These are phyloP conservation scores for Pristiophorus japonicus DNA, from an alignment of 2,113 vertebrate species.

Conservation along the genomic window DNA sequence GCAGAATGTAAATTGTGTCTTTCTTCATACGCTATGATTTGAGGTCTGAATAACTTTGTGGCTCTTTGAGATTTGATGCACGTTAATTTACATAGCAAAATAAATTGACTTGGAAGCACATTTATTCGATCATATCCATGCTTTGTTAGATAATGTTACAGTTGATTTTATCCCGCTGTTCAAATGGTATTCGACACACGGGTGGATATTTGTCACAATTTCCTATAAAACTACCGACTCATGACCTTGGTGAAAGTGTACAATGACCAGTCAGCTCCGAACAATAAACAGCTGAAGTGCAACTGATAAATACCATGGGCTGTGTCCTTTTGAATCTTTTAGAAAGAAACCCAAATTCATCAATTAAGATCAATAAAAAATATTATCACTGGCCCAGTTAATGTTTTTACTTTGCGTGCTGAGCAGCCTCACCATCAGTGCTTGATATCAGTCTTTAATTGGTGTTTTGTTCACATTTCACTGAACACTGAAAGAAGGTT, in stretches of 20 bases:
- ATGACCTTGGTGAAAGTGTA: neutral
- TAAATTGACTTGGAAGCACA: neutral
- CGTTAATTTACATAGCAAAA: neutral
- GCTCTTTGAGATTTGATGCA: neutral
- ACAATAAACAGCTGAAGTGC: neutral
- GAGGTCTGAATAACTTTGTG: neutral
- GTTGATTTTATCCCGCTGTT: neutral
- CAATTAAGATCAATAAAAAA: neutral
- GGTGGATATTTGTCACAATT: neutral
- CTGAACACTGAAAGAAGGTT: neutral
- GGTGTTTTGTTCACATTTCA: neutral
- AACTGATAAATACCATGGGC: neutral
- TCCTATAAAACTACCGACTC: neutral
- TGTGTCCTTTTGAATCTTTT: neutral
- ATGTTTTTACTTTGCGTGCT: neutral
- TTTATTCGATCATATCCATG: too few species aligned
- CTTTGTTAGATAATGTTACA: neutral
- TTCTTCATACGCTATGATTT: too few species aligned
- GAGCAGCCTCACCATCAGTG: neutral
- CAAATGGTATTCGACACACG: neutral
- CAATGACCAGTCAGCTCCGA: neutral
- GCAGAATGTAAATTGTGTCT: neutral
- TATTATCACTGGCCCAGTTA: neutral
- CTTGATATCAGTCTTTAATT: neutral
- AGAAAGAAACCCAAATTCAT: neutral